A percentile compares a stretch with the other conserved stretches of the same genome.
These are phyloP conservation scores for Anoplophora glabripennis DNA, from an alignment of 1,140 invertebrate genomes.

Conservation along the genomic window DNA sequence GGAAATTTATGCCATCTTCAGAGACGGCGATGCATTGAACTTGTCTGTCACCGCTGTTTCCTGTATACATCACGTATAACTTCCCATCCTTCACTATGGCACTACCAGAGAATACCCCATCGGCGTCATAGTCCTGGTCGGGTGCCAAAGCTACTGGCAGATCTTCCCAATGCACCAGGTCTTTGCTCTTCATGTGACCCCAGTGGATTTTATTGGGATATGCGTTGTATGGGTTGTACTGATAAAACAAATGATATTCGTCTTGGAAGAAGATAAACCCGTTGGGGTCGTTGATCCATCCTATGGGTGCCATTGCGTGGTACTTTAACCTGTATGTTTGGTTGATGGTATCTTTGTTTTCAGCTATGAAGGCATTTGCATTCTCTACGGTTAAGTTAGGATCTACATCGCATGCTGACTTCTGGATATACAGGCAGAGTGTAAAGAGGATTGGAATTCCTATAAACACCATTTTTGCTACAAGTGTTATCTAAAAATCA, in stretches of 20 bases:
- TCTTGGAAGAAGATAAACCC: slow-evolving; percentile 14
- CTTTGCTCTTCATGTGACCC: slow-evolving; percentile 20
- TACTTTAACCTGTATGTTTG: not conserved
- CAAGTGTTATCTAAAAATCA: too few species aligned
- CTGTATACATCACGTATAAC: slow-evolving; percentile 49
- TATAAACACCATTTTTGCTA: too few species aligned
- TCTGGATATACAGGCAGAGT: too few species aligned
- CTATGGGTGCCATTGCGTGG: slow-evolving; percentile 7
- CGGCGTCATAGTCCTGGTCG: slow-evolving; percentile 47
- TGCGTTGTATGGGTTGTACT: slow-evolving; percentile 9
- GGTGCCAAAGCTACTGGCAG: slow-evolving; percentile 48
- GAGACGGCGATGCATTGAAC: slow-evolving; percentile 49
- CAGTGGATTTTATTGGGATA: slow-evolving; percentile 16
- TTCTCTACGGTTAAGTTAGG: too few species aligned
- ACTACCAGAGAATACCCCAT: slow-evolving; percentile 49
- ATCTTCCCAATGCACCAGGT: slow-evolving; percentile 28
- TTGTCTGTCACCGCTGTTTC: slow-evolving; percentile 40
- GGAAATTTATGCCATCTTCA: slow-evolving; percentile 45
- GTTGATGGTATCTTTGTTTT: too few species aligned
- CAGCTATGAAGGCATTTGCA: too few species aligned
- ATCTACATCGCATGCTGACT: too few species aligned
- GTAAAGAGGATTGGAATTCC: too few species aligned
- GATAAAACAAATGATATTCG: slow-evolving; percentile 18
- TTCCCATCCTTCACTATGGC: slow-evolving; percentile 43
- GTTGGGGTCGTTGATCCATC: slow-evolving; percentile 23